Evolutionary conservation across 2,888 invertebrate species (phyloP).

Genomic region (Heliconius hortense): DNA sequence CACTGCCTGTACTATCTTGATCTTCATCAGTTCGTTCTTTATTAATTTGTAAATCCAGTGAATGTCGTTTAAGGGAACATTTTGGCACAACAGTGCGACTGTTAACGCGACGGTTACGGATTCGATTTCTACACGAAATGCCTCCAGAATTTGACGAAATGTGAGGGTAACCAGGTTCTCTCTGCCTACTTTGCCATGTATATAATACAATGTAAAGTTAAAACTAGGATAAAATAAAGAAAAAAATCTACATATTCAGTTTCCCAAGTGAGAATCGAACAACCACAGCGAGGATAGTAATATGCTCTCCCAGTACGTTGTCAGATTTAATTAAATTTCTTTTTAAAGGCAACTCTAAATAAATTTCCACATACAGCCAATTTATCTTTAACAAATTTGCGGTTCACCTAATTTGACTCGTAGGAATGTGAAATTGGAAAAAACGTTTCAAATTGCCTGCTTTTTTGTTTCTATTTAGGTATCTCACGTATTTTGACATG

Average conservation of each 20-base stretch:
- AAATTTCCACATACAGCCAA: not conserved
- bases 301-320: not conserved
- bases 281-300: not conserved
- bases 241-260: not conserved
- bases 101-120: too few relatives aligned
- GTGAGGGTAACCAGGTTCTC: too few relatives aligned
- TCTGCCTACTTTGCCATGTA: too few relatives aligned
- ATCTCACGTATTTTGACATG: not conserved
- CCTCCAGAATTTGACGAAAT: too few relatives aligned
- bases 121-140: too few relatives aligned
- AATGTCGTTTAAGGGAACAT: too few relatives aligned
- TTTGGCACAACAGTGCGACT: too few relatives aligned
- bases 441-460: not conserved
- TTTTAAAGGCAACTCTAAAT: not conserved
- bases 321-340: not conserved
- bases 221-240: not conserved
- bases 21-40: too few relatives aligned
- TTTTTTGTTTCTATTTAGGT: not conserved
- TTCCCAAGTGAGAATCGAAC: not conserved
- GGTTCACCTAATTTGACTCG: conserved; percentile 1
- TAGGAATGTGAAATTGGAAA: conserved; percentile 20
- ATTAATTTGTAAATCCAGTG: too few relatives aligned
- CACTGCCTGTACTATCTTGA: too few relatives aligned
- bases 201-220: not conserved
- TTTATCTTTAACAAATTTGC: conserved; percentile 14